Evolutionary conservation across 2,797 vertebrate species (phyloP), one percentile per base, ranked within the genome.

Genomic region (Phrynocephalus guinanensis): DNA sequence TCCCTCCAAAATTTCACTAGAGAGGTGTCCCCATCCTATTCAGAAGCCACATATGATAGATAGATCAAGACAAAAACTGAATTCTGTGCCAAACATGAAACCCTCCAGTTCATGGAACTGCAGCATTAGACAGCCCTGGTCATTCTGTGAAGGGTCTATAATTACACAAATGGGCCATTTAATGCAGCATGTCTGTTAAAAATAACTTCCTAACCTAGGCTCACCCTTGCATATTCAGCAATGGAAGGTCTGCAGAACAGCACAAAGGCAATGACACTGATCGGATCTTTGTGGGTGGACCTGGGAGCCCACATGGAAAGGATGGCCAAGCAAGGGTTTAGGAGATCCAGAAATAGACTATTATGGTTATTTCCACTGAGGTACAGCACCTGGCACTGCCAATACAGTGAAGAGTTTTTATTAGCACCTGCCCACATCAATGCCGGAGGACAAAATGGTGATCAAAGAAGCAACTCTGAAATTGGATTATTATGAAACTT

Each of bases 241-340:
- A 86, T 10, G 63, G 44, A 78, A 86, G 87, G 91, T 92, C 90
- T 93, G 87, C 84, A 93, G 91, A 86, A 71, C 82, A 91, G 83
- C 82, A 79, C 79, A 87, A 82, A 91, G 92, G 86, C 89, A 94
- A 93, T 79, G 83, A 93, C 79, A 0, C 38, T 85, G 90, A 89
- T 92, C 10, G 50, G 93, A 95, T 93, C 92, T 93, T 90, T 82
- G 94, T 92, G 89, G 95, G 93, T 86, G 85, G 91, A 92, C 91
- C 85, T 94, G 88, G 91, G 85, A 91, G 92, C 93, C 93, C 93
- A 93, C 28, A 5, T 22, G 0, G 95, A 95, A 93, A 91, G 86
- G 86, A 2, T 90, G 90, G 90, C 91, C 91, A 66, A 89, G 93
- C 93, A 87, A 93, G 94, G 92, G 91, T 73, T 84, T 48, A 90